Base-by-base conservation (phyloP, 2,888 invertebrate genomes). In the Brachyptera risi region DNA sequence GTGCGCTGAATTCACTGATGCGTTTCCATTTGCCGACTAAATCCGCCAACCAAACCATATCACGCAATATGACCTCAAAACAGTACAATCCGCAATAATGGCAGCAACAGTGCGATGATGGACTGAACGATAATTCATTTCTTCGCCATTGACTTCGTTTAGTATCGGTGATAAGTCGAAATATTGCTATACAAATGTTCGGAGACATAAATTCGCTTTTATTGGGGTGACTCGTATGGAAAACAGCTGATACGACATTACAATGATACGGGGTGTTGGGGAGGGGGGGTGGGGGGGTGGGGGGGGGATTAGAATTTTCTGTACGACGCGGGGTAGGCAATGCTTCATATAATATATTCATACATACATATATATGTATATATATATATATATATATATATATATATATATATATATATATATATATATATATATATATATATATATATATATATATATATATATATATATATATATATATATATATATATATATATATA, bases 81-180 rank as follows among this genome's bases (percentile, higher is more conserved):
- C 19, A 44, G 19, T 21, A 44, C 21, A 44, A 44, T 44, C 19
- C 17, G 21, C 44, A n/a, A 3, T 21, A 31, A 31, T 7, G 31
- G 7, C 31, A 11, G 31, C 31, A 11, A 11, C 11, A 11, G 7
- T 35, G 7, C 35, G 11, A 11, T 11, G 3, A 15, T 3, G 3
- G 15, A 38, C 15, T 38, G 15, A 38, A 38, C 40, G 17, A 44
- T 44, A 19, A 44, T 44, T 44, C 44, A 44, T 21, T 44, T 44
- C 44, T 44, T 11, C 3, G 19, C 44, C 44, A 44, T 44, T 44
- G 44, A 44, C 3, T 44, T 3, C 44, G 44, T 44, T 44, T 44
- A 44, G 17, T 44, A 19, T 3, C 19, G 44, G 44, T 44, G 44
- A 44, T 44, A 44, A n/a, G 44, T 44, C 44, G 44, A 44, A 44